Evolutionary conservation across 2,113 vertebrate species (phyloP), one percentile per base, ranked within the genome.

Genomic region (Rhea americana): DNA sequence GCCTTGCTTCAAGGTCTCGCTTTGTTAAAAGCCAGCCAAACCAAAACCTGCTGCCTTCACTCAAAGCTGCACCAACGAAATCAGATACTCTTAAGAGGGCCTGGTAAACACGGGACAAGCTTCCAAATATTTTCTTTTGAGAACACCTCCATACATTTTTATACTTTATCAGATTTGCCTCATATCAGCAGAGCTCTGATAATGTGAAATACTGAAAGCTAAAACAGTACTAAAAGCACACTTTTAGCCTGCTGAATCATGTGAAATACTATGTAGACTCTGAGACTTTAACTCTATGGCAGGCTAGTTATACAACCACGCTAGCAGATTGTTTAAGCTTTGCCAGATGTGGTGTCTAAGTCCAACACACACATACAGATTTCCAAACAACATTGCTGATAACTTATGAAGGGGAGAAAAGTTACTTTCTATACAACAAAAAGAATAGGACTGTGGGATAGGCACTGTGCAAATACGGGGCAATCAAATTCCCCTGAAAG

Each of bases 31-130:
- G n/a, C 25, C 15, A 91, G 61, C 66, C 58, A 89, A 94, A n/a
- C 73, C 43, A 94, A 95, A 98, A 98, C 96, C 97, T 98, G 97
- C 91, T 98, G 93, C 95, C 90, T 97, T 97, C 97, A 95, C 80
- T 98, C 97, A 97, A 30, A 63, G 79, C 45, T 90, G 92, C 92
- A 95, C 96, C 67, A 95, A 67, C 96, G 96, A 98, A 97, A 98
- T 91, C 71, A 95, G 97, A 97, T 77, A 82, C 92, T 85, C 16
- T 65, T 63, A 58, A 79, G 63, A 75, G 14, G 2, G 74, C 45
- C 68, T 90, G 26, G 41, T 90, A 95, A 95, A 96, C 81, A 88
- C 0, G 11, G 25, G 62, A 48, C 56, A 26, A 70, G 24, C 48
- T 89, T 81, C 65, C 71, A 92, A 78, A 78, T 43, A 74, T 37